phyloP scores from a whole-genome alignment of 1,140 invertebrate species.

The Penaeus vannamei region DNA sequence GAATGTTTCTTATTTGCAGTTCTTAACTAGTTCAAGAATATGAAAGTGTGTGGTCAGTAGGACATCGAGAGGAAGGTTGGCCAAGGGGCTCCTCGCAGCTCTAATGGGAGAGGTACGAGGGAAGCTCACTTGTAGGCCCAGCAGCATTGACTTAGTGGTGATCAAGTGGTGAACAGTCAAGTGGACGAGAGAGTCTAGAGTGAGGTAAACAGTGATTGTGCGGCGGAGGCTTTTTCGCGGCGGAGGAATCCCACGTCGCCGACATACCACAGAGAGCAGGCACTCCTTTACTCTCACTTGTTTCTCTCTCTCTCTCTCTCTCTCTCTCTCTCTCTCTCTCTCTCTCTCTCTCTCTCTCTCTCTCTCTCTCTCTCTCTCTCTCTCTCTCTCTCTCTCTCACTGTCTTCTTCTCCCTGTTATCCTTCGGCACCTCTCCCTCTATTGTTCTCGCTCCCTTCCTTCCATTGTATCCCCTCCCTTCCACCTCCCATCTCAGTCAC shows the following conservation, averaged over 20 bases:
- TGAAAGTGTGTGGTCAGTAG: conserved; percentile 29
- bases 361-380: not conserved
- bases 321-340: not conserved
- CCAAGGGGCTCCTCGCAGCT: not conserved
- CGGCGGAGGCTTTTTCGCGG: too few relatives aligned
- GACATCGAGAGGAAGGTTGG: not conserved
- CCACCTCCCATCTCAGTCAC: not conserved
- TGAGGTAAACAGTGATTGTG: too few relatives aligned
- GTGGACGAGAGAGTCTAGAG: too few relatives aligned
- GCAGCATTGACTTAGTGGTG: too few relatives aligned
- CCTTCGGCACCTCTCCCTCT: not conserved
- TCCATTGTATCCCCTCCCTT: not conserved
- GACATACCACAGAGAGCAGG: too few relatives aligned
- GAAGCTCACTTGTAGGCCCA: too few relatives aligned
- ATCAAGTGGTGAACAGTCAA: too few relatives aligned
- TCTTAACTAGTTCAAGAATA: conserved; percentile 42
- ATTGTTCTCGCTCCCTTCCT: not conserved
- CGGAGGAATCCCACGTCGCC: too few relatives aligned
- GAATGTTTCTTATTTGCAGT: not conserved
- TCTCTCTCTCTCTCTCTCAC: not conserved
- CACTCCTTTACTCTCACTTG: not conserved
- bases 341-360: not conserved
- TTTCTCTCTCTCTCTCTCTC: not conserved
- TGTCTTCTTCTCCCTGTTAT: not conserved
- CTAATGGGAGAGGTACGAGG: too few relatives aligned